phyloP scores from a whole-genome alignment of 1,140 invertebrate species.

The Choristoneura fumiferana region DNA sequence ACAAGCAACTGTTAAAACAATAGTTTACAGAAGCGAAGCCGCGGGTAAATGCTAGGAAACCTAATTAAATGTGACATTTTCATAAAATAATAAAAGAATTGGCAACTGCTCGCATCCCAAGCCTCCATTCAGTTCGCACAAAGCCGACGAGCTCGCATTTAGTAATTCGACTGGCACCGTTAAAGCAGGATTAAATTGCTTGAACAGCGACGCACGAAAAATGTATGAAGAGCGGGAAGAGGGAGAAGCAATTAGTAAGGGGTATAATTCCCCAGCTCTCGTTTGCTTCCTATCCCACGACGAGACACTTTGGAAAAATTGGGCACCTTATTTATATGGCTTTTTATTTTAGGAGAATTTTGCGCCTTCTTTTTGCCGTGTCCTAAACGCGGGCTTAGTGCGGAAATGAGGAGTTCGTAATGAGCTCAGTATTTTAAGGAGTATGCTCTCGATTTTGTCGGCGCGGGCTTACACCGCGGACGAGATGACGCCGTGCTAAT shows the following conservation, averaged over 20 bases:
- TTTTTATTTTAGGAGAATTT: conserved; percentile 11
- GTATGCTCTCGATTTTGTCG: conserved; percentile 11
- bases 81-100: not conserved
- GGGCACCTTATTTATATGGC: conserved; percentile 11
- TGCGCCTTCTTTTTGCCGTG: not conserved
- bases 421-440: conserved; percentile 2
- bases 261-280: conserved; percentile 21
- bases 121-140: conserved; percentile 12
- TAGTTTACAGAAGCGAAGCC: too few species aligned
- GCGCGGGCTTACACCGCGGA: too few species aligned
- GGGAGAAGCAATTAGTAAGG: conserved; percentile 27
- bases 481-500: too few species aligned
- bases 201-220: conserved; percentile 32
- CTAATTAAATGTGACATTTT: too few species aligned
- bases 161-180: conserved; percentile 27
- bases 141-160: conserved; percentile 23
- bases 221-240: conserved; percentile 33
- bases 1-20: too few species aligned
- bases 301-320: conserved; percentile 18
- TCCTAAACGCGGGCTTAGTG: conserved; percentile 10
- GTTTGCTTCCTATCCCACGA: conserved; percentile 13
- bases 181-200: conserved; percentile 37
- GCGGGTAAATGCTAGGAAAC: too few species aligned
- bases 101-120: not conserved
- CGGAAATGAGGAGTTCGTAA: conserved; percentile 14